Evolutionary conservation across 2,797 vertebrate species (phyloP), one percentile per base, ranked within the genome.

Genomic region (Danio jaintianensis): DNA sequence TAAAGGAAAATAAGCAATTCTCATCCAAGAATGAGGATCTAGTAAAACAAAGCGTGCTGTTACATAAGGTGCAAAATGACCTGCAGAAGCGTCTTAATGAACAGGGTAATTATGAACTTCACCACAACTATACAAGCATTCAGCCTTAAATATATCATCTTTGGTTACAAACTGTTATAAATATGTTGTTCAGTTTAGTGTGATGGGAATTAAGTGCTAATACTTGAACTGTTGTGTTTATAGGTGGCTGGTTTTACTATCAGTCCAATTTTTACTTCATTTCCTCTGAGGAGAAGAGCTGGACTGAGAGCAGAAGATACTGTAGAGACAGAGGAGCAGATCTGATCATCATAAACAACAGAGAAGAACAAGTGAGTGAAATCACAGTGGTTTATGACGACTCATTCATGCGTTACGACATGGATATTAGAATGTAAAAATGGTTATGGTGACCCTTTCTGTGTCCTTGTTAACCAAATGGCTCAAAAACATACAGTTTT

Each of bases 271-370:
- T 42, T 40, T 75, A 75, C 47, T 52, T 20, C 22, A 1, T 75
- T 52, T 75, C n/a, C n/a, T n/a, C n/a, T n/a, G n/a, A n/a, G n/a
- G n/a, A n/a, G n/a, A n/a, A n/a, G n/a, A n/a, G n/a, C n/a, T n/a
- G n/a, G n/a, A n/a, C n/a, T n/a, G n/a, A n/a, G n/a, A n/a, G n/a
- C n/a, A n/a, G n/a, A n/a, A n/a, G n/a, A n/a, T n/a, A n/a, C n/a
- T n/a, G n/a, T n/a, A n/a, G n/a, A n/a, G n/a, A n/a, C n/a, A n/a
- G 11, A 62, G 16, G 2, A 48, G 72, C 72, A 75, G 58, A 75
- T 75, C 72, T 75, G 45, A 40, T 62, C 58, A 63, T 40, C 72
- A 75, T 75, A 18, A 40, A 63, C 72, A 61, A 18, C 45, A 50
- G 0, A 61, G 22, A 62, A 1, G 56, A 74, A 74, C 56, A 74